Evolutionary conservation across 2,888 invertebrate genomes (phyloP).

Genomic region (Papilio elwesi): DNA sequence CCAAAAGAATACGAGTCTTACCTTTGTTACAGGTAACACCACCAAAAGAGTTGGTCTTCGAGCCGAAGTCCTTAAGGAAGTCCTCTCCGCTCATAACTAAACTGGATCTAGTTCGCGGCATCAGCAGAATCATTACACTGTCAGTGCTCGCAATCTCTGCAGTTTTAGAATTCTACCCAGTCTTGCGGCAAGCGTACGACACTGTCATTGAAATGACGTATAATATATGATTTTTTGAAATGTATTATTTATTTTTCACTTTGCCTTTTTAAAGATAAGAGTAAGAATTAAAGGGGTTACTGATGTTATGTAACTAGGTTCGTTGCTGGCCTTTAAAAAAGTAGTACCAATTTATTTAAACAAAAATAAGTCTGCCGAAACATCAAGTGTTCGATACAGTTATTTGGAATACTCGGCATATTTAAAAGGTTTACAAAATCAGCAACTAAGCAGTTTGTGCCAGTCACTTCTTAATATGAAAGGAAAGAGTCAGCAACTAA

Average conservation of each 20-base stretch:
- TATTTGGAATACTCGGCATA: too few species aligned
- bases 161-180: conserved; percentile 65
- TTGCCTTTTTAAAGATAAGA: background rate
- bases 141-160: conserved; percentile 58
- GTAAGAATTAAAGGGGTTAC: too few species aligned
- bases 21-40: conserved; percentile 62
- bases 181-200: conserved; percentile 53
- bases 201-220: conserved; percentile 52
- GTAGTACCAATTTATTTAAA: too few species aligned
- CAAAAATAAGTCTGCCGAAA: too few species aligned
- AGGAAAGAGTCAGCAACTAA: too few species aligned
- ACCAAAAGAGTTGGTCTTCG: conserved; percentile 56
- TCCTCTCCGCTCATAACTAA: conserved; percentile 53
- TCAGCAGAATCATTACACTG: conserved; percentile 61
- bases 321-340: too few species aligned
- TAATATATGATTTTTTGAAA: conserved; percentile 21
- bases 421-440: too few species aligned
- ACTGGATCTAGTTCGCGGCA: conserved; percentile 59
- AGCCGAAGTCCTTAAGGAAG: conserved; percentile 63
- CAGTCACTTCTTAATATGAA: too few species aligned
- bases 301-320: too few species aligned
- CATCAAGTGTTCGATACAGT: too few species aligned
- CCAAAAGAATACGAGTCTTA: background rate
- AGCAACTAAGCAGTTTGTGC: too few species aligned
- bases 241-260: background rate